Evolutionary conservation across 1,140 invertebrate genomes (phyloP).

Genomic region (Brachionus manjavacas): DNA sequence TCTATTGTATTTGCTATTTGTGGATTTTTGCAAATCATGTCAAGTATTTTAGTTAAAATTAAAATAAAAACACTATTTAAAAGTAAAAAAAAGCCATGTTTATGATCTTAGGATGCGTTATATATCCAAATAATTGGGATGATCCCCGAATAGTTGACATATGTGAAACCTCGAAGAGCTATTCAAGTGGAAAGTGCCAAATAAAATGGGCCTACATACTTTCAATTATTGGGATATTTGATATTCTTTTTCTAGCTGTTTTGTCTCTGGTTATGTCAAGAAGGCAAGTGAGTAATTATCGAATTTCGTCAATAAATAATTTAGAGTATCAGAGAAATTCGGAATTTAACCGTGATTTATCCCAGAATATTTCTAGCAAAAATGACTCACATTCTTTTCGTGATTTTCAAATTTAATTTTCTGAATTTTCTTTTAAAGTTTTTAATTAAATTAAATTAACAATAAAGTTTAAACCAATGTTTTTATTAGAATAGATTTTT

Average conservation of each 20-base stretch:
- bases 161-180: conserved; percentile 64
- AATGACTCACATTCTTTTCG: conserved; percentile 6
- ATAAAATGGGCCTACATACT: conserved; percentile 85
- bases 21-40: conserved; percentile 84
- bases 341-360: background rate
- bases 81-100: conserved; percentile 55
- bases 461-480: background rate
- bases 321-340: background rate
- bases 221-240: conserved; percentile 82
- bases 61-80: background rate
- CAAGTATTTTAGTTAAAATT: conserved; percentile 64
- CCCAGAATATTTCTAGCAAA: background rate
- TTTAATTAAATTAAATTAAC: background rate
- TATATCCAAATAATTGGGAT: conserved; percentile 88
- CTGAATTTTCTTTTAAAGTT: background rate
- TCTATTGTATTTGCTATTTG: conserved; percentile 86
- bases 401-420: conserved; percentile 32
- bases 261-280: conserved; percentile 88
- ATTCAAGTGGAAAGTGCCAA: conserved; percentile 26
- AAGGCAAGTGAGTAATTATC: conserved; percentile 48
- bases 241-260: conserved; percentile 78
- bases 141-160: conserved; percentile 73
- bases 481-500: too few species aligned
- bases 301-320: background rate
- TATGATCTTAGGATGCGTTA: conserved; percentile 63